A percentile compares a stretch with the other conserved stretches of the same genome.
phyloP scores from a whole-genome alignment of 2,113 vertebrate genomes.

The Gopherus flavomarginatus region DNA sequence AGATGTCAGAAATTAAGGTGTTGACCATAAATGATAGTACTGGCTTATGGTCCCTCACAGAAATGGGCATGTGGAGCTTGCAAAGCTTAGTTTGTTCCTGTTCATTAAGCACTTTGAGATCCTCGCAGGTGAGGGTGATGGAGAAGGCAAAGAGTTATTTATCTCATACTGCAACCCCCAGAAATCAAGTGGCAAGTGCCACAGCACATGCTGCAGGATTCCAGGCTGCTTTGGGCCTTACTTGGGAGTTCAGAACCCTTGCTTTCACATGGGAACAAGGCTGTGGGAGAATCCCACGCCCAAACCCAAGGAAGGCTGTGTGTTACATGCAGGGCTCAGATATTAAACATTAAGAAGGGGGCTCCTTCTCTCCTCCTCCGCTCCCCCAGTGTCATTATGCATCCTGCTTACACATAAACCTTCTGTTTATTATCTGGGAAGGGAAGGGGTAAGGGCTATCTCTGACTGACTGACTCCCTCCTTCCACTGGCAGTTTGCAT shows the following conservation, averaged over 20 bases:
- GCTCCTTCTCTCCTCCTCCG: not conserved
- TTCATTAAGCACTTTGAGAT: not conserved
- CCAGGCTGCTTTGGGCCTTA: rapidly evolving
- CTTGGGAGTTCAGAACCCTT: not conserved
- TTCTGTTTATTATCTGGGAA: conserved; percentile 6
- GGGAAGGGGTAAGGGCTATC: not conserved
- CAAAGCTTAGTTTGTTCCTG: not conserved
- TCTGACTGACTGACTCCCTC: not conserved
- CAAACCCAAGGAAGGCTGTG: rapidly evolving
- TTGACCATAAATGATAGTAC: not conserved
- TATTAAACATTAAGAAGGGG: not conserved
- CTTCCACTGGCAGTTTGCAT: conserved; percentile 38
- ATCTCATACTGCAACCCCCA: not conserved
- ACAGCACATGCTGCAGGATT: rapidly evolving
- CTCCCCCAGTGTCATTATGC: rapidly evolving
- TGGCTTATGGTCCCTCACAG: not conserved
- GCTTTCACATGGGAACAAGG: not conserved
- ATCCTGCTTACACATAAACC: not conserved
- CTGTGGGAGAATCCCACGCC: not conserved
- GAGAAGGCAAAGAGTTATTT: not conserved
- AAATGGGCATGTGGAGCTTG: rapidly evolving
- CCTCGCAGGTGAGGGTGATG: not conserved
- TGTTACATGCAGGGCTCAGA: not conserved
- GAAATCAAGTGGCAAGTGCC: rapidly evolving
- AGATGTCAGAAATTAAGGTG: too few species aligned